Evolutionary conservation across 2,113 vertebrate species (phyloP).

Genomic region (Albula goreensis): DNA sequence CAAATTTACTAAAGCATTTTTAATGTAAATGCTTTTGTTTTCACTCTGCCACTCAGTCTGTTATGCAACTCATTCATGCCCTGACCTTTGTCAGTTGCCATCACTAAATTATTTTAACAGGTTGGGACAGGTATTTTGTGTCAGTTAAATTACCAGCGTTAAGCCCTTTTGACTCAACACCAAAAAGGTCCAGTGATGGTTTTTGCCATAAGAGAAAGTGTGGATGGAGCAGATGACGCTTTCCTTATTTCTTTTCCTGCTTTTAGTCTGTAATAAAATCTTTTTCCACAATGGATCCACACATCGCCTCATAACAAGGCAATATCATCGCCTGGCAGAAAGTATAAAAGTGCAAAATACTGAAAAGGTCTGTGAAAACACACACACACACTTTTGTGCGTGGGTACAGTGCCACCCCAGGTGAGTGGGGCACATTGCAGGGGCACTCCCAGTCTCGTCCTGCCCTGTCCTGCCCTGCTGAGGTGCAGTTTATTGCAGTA

Average conservation of each 20-base stretch:
- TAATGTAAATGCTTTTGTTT: not conserved
- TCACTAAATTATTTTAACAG: not conserved
- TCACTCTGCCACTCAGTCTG: not conserved
- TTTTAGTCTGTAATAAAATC: not conserved
- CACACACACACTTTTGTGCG: too few relatives aligned
- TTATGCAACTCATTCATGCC: not conserved
- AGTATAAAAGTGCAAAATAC: slow-evolving; percentile 21
- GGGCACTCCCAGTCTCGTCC: too few relatives aligned
- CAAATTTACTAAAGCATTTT: not conserved
- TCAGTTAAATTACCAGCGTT: not conserved
- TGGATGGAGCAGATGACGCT: not conserved
- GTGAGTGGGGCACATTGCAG: too few relatives aligned
- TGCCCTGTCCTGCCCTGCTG: too few relatives aligned
- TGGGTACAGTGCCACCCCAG: too few relatives aligned
- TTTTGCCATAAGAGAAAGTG: not conserved
- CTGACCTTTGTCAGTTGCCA: not conserved
- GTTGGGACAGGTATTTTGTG: not conserved
- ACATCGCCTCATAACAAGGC: not conserved
- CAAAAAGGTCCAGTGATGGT: not conserved
- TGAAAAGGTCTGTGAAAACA: slow-evolving; percentile 64
- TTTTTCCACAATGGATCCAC: not conserved
- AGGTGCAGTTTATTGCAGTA: not conserved
- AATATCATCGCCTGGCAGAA: not conserved
- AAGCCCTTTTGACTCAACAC: too few relatives aligned
- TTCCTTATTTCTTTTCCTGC: too few relatives aligned